Percentiles rank a stretch among this genome's conserved stretches.
Conservation (phyloP, 2,113 vertebrate genomes). For the Clarias macrocephalus region DNA sequence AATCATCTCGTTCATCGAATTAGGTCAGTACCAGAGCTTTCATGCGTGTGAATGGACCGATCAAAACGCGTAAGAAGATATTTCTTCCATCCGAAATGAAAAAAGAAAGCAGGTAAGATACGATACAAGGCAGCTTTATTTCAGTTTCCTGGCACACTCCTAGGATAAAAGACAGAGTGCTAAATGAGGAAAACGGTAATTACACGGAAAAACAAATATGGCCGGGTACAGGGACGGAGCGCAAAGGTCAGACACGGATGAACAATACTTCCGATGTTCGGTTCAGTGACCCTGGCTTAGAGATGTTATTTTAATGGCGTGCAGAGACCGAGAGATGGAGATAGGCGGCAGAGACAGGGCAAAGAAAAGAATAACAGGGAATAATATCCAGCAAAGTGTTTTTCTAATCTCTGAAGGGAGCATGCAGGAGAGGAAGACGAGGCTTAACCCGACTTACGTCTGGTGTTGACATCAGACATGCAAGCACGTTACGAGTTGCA, state of each 20-base stretch:
- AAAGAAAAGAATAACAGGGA: conserved; percentile 68
- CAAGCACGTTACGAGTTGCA: conserved; percentile 58
- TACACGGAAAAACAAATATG: neutral
- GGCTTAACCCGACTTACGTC: conserved; percentile 56
- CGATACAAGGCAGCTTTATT: neutral
- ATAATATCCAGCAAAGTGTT: conserved; percentile 69
- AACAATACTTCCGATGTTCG: conserved; percentile 58
- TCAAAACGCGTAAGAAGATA: neutral
- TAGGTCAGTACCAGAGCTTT: neutral
- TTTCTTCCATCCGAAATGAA: neutral
- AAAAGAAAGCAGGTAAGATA: neutral
- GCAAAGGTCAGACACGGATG: conserved; percentile 19
- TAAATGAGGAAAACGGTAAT: neutral
- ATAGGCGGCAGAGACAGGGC: conserved; percentile 55
- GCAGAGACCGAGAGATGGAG: conserved; percentile 54
- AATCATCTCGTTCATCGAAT: neutral
- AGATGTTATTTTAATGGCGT: conserved; percentile 67
- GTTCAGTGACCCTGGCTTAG: conserved; percentile 49
- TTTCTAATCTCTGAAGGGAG: conserved; percentile 67
- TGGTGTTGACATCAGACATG: conserved; percentile 61
- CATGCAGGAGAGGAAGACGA: conserved; percentile 56
- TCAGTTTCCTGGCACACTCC: neutral
- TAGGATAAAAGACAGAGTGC: neutral
- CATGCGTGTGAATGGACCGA: neutral
- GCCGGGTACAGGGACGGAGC: neutral